These are phyloP conservation scores for Nipponia nippon DNA, from an alignment of 2,113 vertebrate genomes.

Conservation along the genomic window DNA sequence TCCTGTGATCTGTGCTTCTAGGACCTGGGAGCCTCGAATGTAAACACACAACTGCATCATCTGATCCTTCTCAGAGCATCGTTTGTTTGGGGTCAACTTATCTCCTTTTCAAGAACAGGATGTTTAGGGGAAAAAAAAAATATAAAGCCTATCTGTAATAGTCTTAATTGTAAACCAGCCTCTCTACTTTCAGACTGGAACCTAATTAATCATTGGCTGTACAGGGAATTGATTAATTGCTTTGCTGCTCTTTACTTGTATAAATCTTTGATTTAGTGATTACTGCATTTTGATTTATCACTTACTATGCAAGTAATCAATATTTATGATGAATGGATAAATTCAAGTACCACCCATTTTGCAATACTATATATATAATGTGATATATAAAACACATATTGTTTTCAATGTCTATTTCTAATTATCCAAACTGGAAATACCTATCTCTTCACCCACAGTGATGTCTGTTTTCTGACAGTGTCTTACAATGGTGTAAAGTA, in stretches of 20 bases:
- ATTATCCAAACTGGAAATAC: conserved; percentile 20
- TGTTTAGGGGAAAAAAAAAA: not conserved
- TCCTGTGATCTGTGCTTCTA: not conserved
- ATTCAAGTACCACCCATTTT: conserved; percentile 79
- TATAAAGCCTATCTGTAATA: conserved; percentile 59
- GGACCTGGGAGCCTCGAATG: not conserved
- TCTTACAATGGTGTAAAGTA: not conserved
- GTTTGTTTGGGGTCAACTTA: conserved; percentile 48
- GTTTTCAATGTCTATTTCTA: conserved; percentile 27
- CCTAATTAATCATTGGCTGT: conserved; percentile 86
- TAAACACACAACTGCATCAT: conserved; percentile 27
- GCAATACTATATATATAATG: conserved; percentile 51
- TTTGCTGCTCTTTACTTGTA: conserved; percentile 86
- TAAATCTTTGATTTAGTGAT: conserved; percentile 90
- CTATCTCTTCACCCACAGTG: not conserved
- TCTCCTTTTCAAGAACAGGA: conserved; percentile 47
- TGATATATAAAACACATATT: not conserved
- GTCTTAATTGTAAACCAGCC: conserved; percentile 71
- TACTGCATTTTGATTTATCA: conserved; percentile 85
- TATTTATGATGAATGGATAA: conserved; percentile 85
- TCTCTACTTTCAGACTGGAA: conserved; percentile 71
- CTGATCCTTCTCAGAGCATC: conserved; percentile 3
- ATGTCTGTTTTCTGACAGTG: not conserved
- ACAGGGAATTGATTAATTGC: conserved; percentile 81
- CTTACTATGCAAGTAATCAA: conserved; percentile 80